Conservation (phyloP, 1,140 invertebrate genomes). For the Drosophila pseudoananassae region DNA sequence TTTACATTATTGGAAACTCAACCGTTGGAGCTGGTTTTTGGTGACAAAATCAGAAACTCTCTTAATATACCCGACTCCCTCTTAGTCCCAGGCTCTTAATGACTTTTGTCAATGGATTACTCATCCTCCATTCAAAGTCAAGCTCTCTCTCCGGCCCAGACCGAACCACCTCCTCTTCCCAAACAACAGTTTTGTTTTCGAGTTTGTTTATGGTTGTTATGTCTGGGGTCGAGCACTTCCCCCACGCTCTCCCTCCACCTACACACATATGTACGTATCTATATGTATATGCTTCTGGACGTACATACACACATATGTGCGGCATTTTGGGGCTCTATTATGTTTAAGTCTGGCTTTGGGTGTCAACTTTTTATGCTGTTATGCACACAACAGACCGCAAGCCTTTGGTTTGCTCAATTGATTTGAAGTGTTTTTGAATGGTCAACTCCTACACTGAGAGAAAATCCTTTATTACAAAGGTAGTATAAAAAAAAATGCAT, state of each 20-base stretch:
- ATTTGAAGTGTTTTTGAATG: conserved; percentile 54
- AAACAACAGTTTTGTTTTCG: conserved; percentile 29
- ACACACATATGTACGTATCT: background rate
- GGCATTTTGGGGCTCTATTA: conserved; percentile 41
- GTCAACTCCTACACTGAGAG: conserved; percentile 1
- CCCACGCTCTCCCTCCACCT: background rate
- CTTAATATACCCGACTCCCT: background rate
- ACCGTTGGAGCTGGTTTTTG: background rate
- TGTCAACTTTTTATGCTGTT: background rate
- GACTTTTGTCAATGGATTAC: conserved; percentile 7
- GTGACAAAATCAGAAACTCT: background rate
- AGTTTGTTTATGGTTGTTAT: conserved; percentile 47
- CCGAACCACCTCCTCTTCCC: background rate
- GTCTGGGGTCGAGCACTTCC: conserved; percentile 33
- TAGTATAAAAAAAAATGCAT: background rate
- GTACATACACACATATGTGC: background rate
- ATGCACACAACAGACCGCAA: conserved; percentile 16
- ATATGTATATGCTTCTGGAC: background rate
- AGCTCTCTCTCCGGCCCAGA: conserved; percentile 2
- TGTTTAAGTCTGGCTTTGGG: conserved; percentile 22
- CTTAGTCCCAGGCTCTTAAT: background rate
- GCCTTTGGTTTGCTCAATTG: conserved; percentile 49
- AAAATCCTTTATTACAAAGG: background rate
- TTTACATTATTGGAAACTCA: background rate
- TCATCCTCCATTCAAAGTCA: conserved; percentile 14